Percentiles rank a stretch among this genome's conserved stretches.
phyloP scores from a whole-genome alignment of 2,888 invertebrate species.

The Luffia ferchaultella region DNA sequence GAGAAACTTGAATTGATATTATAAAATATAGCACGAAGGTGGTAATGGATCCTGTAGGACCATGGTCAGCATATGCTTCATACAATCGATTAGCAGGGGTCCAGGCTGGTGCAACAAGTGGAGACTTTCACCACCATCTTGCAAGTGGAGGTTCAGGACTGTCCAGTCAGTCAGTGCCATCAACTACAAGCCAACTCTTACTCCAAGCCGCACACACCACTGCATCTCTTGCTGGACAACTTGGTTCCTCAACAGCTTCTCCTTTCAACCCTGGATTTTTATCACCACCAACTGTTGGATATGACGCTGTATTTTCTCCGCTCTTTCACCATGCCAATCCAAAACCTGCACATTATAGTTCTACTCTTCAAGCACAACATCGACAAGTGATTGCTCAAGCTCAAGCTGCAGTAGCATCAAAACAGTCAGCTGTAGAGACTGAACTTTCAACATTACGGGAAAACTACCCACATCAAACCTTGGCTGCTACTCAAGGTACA shows the following conservation, averaged over 20 bases:
- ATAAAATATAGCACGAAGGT: slow-evolving; percentile 53
- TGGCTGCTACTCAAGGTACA: slow-evolving; percentile 62
- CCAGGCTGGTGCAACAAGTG: slow-evolving; percentile 72
- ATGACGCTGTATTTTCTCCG: slow-evolving; percentile 84
- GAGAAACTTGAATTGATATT: slow-evolving; percentile 52
- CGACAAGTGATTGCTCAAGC: slow-evolving; percentile 71
- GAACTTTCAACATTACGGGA: slow-evolving; percentile 66
- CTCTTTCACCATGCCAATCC: slow-evolving; percentile 82
- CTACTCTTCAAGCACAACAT: slow-evolving; percentile 71
- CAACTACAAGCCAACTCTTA: slow-evolving; percentile 73
- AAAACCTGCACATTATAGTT: slow-evolving; percentile 77
- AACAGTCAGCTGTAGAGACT: slow-evolving; percentile 63
- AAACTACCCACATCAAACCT: slow-evolving; percentile 68
- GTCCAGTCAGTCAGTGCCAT: slow-evolving; percentile 64
- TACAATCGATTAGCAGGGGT: slow-evolving; percentile 83
- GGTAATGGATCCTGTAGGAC: slow-evolving; percentile 90
- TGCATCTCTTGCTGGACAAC: slow-evolving; percentile 68
- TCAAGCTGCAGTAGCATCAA: slow-evolving; percentile 62
- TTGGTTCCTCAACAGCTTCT: slow-evolving; percentile 69
- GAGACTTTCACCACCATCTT: slow-evolving; percentile 74
- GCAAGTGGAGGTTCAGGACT: slow-evolving; percentile 65
- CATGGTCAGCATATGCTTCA: slow-evolving; percentile 85
- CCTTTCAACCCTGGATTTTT: slow-evolving; percentile 77
- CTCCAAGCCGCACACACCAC: slow-evolving; percentile 71
- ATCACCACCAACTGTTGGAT: slow-evolving; percentile 78